Evolutionary conservation across 2,113 vertebrate genomes (phyloP).

Genomic region (Centropus bengalensis): DNA sequence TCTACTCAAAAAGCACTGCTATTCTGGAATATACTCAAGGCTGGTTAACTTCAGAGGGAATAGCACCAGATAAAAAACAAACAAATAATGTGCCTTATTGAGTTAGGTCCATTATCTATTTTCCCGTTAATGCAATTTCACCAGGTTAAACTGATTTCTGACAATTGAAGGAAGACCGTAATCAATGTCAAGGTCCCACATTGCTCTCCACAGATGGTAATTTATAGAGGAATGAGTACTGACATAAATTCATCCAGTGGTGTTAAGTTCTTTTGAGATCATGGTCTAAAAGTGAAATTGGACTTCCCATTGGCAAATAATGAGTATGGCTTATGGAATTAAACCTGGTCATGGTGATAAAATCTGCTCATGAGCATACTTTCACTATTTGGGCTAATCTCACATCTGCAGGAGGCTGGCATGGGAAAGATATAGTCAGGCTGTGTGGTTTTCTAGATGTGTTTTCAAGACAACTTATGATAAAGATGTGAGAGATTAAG

Average conservation of each 20-base stretch:
- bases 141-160: conserved; percentile 10
- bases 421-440: neutral
- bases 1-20: neutral
- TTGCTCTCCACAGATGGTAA: neutral
- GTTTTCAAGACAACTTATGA: neutral
- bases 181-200: neutral
- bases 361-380: neutral
- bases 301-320: neutral
- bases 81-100: neutral
- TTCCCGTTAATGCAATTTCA: neutral
- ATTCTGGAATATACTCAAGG: neutral
- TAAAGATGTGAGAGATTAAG: neutral
- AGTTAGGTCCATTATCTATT: neutral
- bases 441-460: neutral
- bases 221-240: neutral
- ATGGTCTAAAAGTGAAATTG: neutral
- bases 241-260: neutral
- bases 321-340: neutral
- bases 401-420: neutral
- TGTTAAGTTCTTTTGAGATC: neutral
- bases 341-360: neutral
- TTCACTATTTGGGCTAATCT: neutral
- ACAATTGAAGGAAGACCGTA: neutral
- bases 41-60: neutral
- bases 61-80: neutral